Evolutionary conservation across 2,797 vertebrate genomes (phyloP), one percentile per base, ranked within the genome.

Genomic region (Catharus ustulatus): DNA sequence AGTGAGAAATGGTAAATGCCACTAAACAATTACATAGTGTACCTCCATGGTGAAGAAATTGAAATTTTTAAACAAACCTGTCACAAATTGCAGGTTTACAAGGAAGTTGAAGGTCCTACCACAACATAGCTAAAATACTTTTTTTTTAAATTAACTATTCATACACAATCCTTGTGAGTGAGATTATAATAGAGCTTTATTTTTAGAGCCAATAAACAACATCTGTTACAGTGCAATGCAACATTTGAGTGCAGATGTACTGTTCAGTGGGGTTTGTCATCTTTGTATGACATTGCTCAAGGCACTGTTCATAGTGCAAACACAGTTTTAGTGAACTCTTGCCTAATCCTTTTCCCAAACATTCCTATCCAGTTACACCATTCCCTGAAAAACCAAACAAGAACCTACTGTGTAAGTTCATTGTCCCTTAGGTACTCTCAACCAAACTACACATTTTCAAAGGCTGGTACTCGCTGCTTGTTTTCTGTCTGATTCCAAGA

Each of bases 201-300:
- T 95, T 94, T 93, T 88, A 73, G 40, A 95, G 32, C 16, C 8
- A 63, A 15, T 79, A 66, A 84, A 26, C 38, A 79, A 75, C n/a
- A 84, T 58, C 51, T 92, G 55, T 18, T 89, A 32, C 6, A 93
- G 29, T 72, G 34, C 62, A 91, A 52, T 30, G 51, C 17, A 52
- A 52, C 51, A 52, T 52, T 6, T 30, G 62, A 93, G 24, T 72
- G 29, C 62, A 91, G 69, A 84, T 88, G 48, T 43, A 27, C 32
- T 79, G 21, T 61, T 75, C 61, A 78, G 30, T 36, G 21, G 78
- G 79, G 27, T 62, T 43, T 66, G 68, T 84, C 62, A 63, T 71
- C 57, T 74, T 38, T 52, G 36, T 13, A 18, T 73, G 66, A 71
- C 63, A 54, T 82, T 89, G 77, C 77, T 79, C 32, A 76, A 82